Conservation (phyloP, 1,140 invertebrate species). For the Venturia canescens region DNA sequence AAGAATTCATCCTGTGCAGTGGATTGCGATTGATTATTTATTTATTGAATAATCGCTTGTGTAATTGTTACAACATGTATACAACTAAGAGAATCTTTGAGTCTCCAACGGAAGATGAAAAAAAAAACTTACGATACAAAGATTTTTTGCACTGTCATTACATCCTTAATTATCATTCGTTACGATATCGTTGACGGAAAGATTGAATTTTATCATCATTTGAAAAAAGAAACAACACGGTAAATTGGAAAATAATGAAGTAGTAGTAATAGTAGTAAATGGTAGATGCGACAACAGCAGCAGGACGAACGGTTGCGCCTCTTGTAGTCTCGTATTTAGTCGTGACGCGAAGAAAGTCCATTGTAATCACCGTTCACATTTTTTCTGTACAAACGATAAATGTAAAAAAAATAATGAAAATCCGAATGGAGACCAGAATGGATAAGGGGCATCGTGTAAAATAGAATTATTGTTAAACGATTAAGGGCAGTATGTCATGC, state of each 20-base stretch:
- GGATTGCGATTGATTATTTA: constrained; percentile 22
- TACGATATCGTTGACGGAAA: background rate
- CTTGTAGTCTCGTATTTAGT: constrained; percentile 11
- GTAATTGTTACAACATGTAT: constrained; percentile 26
- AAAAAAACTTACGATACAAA: constrained; percentile 28
- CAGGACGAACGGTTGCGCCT: background rate
- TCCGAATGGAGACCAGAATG: background rate
- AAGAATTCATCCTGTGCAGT: background rate
- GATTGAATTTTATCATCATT: constrained; percentile 1
- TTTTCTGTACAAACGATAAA: constrained; percentile 40
- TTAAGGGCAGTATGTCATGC: no score
- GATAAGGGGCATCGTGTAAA: no score
- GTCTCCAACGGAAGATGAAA: constrained; percentile 21
- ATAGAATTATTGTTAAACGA: no score
- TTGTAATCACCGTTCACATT: constrained; percentile 51
- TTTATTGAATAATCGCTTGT: constrained; percentile 25
- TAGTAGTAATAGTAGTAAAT: constrained; percentile 10
- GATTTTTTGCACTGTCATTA: constrained; percentile 8
- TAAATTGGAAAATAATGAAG: constrained; percentile 13
- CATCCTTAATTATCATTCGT: background rate
- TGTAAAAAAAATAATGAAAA: background rate
- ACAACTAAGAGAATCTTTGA: constrained; percentile 24
- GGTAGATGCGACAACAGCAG: background rate
- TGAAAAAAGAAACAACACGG: constrained; percentile 37
- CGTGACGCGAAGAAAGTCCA: constrained; percentile 42